A percentile compares a stretch with the other conserved stretches of the same genome.
These are phyloP conservation scores for Peromyscus leucopus DNA, from an alignment of 2,113 vertebrate genomes.

Conservation along the genomic window DNA sequence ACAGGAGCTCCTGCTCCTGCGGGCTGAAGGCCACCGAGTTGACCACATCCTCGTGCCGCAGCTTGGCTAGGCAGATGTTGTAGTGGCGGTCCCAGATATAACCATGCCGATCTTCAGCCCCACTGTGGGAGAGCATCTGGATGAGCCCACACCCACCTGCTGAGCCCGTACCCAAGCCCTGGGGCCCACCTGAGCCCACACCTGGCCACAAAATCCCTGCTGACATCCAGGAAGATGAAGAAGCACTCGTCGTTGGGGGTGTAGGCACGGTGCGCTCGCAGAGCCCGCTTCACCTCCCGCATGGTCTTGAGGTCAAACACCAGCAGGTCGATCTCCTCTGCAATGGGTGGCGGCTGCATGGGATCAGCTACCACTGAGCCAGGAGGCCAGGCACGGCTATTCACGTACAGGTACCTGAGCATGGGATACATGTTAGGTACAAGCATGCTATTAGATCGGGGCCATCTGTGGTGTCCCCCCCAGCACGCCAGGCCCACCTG, in stretches of 20 bases:
- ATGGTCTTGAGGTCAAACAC: conserved; percentile 97
- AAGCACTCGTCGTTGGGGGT: conserved; percentile 97
- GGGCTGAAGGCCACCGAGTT: conserved; percentile 98
- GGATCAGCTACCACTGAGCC: conserved; percentile 95
- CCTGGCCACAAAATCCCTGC: conserved; percentile 98
- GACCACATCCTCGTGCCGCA: conserved; percentile 96
- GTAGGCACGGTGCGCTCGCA: conserved; percentile 95
- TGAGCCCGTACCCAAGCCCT: background rate
- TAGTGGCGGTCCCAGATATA: conserved; percentile 99
- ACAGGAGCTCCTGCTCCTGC: conserved; percentile 95
- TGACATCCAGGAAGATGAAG: conserved; percentile 98
- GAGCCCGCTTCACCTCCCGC: conserved; percentile 94
- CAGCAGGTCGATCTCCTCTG: conserved; percentile 96
- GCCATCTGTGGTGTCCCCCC: rapidly evolving
- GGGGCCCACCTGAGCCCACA: conserved; percentile 57
- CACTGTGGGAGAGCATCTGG: conserved; percentile 81
- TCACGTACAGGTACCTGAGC: conserved; percentile 96
- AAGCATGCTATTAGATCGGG: background rate
- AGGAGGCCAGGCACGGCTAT: conserved; percentile 96
- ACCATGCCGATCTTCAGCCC: conserved; percentile 96
- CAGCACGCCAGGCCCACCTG: conserved; percentile 86
- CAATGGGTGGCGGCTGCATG: conserved; percentile 96
- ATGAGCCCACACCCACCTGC: background rate
- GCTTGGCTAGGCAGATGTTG: conserved; percentile 95
- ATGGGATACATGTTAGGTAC: background rate